Percentiles rank a stretch among this genome's conserved stretches.
phyloP scores from a whole-genome alignment of 2,113 vertebrate genomes.

The Lepisosteus osseus region DNA sequence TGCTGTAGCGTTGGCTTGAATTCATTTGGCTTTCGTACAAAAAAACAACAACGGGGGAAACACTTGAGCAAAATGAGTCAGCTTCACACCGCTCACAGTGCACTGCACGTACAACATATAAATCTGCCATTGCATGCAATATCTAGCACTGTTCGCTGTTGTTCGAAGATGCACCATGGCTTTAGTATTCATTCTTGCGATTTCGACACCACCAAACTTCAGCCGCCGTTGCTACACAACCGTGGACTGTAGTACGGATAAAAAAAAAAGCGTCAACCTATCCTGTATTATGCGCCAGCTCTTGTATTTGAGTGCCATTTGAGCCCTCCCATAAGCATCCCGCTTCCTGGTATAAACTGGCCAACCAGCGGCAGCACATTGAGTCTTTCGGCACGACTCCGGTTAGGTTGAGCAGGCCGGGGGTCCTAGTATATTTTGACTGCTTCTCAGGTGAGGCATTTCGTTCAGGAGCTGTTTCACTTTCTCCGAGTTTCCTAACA shows the following conservation, averaged over 20 bases:
- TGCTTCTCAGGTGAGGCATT: slow-evolving; percentile 67
- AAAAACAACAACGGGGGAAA: too few species aligned
- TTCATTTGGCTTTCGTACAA: too few species aligned
- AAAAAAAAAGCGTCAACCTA: slow-evolving; percentile 32
- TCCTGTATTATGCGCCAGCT: background rate
- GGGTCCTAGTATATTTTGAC: slow-evolving; percentile 63
- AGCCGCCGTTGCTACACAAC: slow-evolving; percentile 37
- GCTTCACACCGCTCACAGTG: too few species aligned
- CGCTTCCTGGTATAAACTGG: slow-evolving; percentile 25
- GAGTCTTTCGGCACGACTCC: slow-evolving; percentile 52
- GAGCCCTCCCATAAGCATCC: slow-evolving; percentile 28
- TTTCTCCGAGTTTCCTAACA: slow-evolving; percentile 55
- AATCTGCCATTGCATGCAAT: too few species aligned
- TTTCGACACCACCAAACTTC: background rate
- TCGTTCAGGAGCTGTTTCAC: slow-evolving; percentile 54
- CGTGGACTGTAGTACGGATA: slow-evolving; percentile 28
- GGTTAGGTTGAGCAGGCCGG: slow-evolving; percentile 52
- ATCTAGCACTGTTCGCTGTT: too few species aligned
- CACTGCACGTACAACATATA: too few species aligned
- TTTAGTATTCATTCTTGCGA: background rate
- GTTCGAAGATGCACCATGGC: too few species aligned
- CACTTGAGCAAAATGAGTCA: too few species aligned
- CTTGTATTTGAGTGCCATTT: slow-evolving; percentile 30
- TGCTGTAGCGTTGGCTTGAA: too few species aligned
- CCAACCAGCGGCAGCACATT: slow-evolving; percentile 43